phyloP scores from a whole-genome alignment of 2,888 invertebrate species.

The Polydesmus complanatus region DNA sequence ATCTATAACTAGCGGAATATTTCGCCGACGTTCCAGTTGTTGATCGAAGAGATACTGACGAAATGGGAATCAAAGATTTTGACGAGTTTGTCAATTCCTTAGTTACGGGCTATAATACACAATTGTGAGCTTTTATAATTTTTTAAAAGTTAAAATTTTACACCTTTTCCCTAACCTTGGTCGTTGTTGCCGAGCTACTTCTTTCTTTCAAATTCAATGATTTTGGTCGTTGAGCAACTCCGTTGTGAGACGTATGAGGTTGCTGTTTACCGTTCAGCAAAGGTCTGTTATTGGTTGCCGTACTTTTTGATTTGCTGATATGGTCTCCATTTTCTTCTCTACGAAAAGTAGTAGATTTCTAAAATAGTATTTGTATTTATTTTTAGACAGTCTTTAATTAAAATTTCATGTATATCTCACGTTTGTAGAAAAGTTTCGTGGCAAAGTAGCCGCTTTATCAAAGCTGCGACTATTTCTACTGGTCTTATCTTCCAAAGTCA shows the following conservation, averaged over 20 bases:
- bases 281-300: not conserved
- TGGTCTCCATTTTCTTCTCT: not conserved
- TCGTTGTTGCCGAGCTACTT: not conserved
- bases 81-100: not conserved
- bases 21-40: not conserved
- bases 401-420: too few species aligned
- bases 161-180: slow-evolving; percentile 6
- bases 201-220: slow-evolving; percentile 2
- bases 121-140: not conserved
- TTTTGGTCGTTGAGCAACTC: not conserved
- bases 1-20: not conserved
- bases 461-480: not conserved
- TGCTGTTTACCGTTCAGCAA: too few species aligned
- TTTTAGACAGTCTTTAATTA: not conserved
- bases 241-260: not conserved
- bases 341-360: not conserved
- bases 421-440: not conserved
- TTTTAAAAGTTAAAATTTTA: not conserved
- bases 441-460: slow-evolving; percentile 1
- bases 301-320: not conserved
- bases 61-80: not conserved
- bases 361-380: not conserved
- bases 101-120: not conserved
- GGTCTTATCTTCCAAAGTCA: not conserved
- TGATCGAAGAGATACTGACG: not conserved